Conservation (phyloP, 2,797 vertebrate genomes). For the Chelidonichthys spinosus region DNA sequence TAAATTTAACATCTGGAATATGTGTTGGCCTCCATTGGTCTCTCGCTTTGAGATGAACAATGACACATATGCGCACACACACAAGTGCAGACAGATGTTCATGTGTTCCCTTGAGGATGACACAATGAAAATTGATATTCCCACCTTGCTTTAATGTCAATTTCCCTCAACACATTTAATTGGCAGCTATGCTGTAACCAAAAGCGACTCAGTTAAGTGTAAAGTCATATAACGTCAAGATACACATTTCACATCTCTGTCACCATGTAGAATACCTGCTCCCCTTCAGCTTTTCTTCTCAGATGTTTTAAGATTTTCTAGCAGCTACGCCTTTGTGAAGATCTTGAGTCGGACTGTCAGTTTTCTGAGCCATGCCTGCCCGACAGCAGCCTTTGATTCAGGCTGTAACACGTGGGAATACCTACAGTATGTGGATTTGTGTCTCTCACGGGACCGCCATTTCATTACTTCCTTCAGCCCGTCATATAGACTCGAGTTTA, state of each 20-base stretch:
- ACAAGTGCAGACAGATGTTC: conserved; percentile 47
- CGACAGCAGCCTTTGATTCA: conserved; percentile 68
- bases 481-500: conserved; percentile 69
- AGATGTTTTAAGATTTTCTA: conserved; percentile 54
- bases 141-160: conserved; percentile 22
- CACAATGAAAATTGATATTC: conserved; percentile 44
- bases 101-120: conserved; percentile 22
- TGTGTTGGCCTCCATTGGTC: neutral
- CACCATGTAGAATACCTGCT: conserved; percentile 27
- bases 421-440: conserved; percentile 72
- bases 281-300: conserved; percentile 44
- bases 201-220: conserved; percentile 10
- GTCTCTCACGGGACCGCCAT: conserved; percentile 63
- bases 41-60: conserved; percentile 19
- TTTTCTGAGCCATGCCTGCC: conserved; percentile 62
- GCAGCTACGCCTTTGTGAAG: conserved; percentile 52
- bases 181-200: conserved; percentile 26
- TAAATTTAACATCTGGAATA: conserved; percentile 21
- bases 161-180: conserved; percentile 39
- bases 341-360: conserved; percentile 65
- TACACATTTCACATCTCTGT: conserved; percentile 19
- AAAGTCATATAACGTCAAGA: conserved; percentile 36
- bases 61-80: neutral
- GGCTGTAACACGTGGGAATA: conserved; percentile 63
- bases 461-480: conserved; percentile 73